Evolutionary conservation across 2,888 invertebrate genomes (phyloP), one percentile per base, ranked within the genome.

Genomic region (Noctua fimbriata): DNA sequence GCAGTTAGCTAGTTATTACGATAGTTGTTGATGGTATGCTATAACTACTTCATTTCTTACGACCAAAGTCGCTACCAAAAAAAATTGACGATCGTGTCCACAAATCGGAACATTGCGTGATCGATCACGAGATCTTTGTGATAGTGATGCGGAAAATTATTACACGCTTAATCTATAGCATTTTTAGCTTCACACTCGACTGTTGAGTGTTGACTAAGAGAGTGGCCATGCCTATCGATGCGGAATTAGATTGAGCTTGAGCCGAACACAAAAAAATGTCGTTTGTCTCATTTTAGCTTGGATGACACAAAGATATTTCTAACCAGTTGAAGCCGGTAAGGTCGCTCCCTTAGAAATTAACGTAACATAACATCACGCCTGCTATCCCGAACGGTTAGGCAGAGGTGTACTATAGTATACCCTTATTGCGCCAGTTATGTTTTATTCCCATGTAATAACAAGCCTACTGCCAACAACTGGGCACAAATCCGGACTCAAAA

Each of bases 141-240:
- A 78, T 58, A 81, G 79, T 77, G 73, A 74, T 83, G 83, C 63
- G 55, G 36, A 66, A 73, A 69, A 24, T 24, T 10, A 69, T 44
- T 2, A 41, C 2, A 21, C 21, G 4, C 41, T 36, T 65, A 36
- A 55, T 65, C 28, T 24, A 32, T 24, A 36, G 1, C 16, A 28
- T 28, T 60, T 60, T 60, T 28, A 60, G 7, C 60, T 60, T 2
- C 58, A 58, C 5, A 14, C 2, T 58, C 5, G 10, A 58, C n/a
- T n/a, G 12, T 65, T 36, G 65, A 21, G 12, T 10, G 12, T 41
- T 4, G 12, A 24, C 12, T 63, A 21, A 36, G 9, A 10, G 21
- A 63, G 66, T 41, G 41, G 65, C 10, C 21, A 52, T 1, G 12
- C 21, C 9, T 55, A n/a, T n/a, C 12, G n/a, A n/a, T 5, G 6